Conservation (phyloP, 30 jellyfish, hydroid and myxozoan species). For the Chrysaora quinquecirrha region DNA sequence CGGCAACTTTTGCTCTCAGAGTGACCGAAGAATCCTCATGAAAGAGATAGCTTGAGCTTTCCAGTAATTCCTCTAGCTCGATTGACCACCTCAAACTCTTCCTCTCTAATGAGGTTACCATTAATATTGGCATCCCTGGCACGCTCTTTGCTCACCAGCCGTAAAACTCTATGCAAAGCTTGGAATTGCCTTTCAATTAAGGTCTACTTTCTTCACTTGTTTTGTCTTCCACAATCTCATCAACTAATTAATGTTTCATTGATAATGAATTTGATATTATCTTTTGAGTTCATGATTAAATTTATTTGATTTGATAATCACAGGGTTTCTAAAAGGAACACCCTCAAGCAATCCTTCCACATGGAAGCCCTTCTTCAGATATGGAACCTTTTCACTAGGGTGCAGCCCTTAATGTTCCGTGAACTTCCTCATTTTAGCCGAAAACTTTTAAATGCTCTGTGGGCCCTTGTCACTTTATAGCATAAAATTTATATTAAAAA, state of each 20-base stretch:
- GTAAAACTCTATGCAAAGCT: background rate
- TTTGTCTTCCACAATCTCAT: background rate
- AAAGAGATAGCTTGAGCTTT: conserved; percentile 8
- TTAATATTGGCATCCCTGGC: conserved; percentile 23
- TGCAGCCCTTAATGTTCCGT: background rate
- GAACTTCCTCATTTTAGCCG: background rate
- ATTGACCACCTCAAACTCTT: conserved; percentile 5
- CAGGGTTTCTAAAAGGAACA: background rate
- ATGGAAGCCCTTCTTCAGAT: background rate
- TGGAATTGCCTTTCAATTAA: background rate
- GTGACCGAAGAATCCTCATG: background rate
- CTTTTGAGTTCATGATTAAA: background rate
- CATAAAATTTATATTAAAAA: background rate
- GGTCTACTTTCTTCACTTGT: background rate
- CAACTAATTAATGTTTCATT: background rate
- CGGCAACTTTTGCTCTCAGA: background rate
- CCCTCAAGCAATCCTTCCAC: background rate
- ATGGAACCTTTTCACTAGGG: background rate
- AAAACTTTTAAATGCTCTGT: background rate
- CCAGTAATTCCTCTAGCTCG: conserved; percentile 8
- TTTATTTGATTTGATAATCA: background rate
- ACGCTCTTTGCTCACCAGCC: conserved; percentile 17
- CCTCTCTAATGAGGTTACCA: conserved; percentile 19
- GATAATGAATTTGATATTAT: background rate
- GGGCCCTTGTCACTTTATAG: background rate